Evolutionary conservation across 2,113 vertebrate genomes (phyloP).

Genomic region (Bolborhynchus lineola): DNA sequence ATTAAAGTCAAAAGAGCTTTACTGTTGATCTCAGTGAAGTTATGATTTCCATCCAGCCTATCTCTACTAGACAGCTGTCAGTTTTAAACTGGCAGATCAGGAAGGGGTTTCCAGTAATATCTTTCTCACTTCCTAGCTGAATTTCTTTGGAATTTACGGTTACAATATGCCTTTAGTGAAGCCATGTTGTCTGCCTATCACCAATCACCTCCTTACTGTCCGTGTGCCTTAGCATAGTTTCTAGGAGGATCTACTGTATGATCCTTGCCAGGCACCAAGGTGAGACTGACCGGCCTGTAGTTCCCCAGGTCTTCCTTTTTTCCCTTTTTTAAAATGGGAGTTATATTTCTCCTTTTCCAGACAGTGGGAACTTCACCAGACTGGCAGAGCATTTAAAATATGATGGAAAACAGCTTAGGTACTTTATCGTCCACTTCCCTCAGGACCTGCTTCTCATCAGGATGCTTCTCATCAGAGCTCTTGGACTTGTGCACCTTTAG

Average conservation of each 20-base stretch:
- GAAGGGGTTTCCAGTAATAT: neutral
- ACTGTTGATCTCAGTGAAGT: neutral
- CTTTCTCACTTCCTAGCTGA: neutral
- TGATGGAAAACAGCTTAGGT: neutral
- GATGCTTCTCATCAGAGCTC: neutral
- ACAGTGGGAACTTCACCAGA: neutral
- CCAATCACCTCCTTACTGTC: neutral
- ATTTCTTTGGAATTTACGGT: neutral
- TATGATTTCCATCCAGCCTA: neutral
- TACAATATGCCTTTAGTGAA: neutral
- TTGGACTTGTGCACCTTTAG: neutral
- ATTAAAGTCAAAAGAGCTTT: neutral
- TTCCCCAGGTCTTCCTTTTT: neutral
- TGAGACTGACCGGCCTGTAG: neutral
- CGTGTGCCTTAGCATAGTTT: neutral
- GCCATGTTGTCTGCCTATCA: neutral
- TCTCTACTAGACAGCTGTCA: neutral
- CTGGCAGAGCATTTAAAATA: neutral
- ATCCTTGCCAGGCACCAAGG: neutral
- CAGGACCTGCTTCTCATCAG: neutral
- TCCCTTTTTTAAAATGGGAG: neutral
- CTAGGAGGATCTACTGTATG: neutral
- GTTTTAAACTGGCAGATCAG: neutral
- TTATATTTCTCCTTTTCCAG: neutral
- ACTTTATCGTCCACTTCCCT: neutral